Evolutionary conservation across 2,888 invertebrate genomes (phyloP).

Genomic region (Caenorhabditis angaria): DNA sequence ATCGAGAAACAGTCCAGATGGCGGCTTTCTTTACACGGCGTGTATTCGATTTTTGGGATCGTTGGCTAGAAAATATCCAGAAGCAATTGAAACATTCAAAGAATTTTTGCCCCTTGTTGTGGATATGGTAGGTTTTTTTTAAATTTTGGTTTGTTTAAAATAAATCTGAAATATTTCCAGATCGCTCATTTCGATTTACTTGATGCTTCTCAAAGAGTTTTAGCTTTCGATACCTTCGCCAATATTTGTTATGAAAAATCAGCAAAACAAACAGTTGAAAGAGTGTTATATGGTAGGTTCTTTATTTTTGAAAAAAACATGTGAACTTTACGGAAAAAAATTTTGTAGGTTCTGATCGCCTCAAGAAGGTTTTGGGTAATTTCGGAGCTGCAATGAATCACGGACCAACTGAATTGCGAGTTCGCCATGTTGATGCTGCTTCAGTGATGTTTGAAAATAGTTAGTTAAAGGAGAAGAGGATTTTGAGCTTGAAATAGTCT

Average conservation of each 20-base stretch:
- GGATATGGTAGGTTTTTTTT: conserved; percentile 12
- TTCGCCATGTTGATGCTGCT: conserved; percentile 38
- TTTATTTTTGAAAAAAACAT: neutral
- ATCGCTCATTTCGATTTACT: conserved; percentile 36
- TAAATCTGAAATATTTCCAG: conserved; percentile 6
- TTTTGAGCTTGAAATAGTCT: neutral
- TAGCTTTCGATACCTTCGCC: conserved; percentile 46
- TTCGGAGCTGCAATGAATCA: conserved; percentile 32
- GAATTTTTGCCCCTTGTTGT: conserved; percentile 28
- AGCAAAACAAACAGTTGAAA: conserved; percentile 26
- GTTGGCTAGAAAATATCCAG: conserved; percentile 39
- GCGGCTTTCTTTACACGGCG: conserved; percentile 29
- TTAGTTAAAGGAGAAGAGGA: conserved; percentile 9
- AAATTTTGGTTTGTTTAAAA: neutral
- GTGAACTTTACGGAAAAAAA: neutral
- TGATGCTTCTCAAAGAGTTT: conserved; percentile 25
- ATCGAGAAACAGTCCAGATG: conserved; percentile 22
- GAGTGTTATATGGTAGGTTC: conserved; percentile 13
- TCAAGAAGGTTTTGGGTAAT: conserved; percentile 24
- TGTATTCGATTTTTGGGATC: conserved; percentile 44
- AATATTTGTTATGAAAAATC: conserved; percentile 33
- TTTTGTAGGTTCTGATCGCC: conserved; percentile 16
- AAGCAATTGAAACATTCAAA: conserved; percentile 29
- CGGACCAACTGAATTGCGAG: conserved; percentile 43
- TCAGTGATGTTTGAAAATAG: conserved; percentile 41